phyloP scores from a whole-genome alignment of 2,797 vertebrate species.

The Alosa sapidissima region DNA sequence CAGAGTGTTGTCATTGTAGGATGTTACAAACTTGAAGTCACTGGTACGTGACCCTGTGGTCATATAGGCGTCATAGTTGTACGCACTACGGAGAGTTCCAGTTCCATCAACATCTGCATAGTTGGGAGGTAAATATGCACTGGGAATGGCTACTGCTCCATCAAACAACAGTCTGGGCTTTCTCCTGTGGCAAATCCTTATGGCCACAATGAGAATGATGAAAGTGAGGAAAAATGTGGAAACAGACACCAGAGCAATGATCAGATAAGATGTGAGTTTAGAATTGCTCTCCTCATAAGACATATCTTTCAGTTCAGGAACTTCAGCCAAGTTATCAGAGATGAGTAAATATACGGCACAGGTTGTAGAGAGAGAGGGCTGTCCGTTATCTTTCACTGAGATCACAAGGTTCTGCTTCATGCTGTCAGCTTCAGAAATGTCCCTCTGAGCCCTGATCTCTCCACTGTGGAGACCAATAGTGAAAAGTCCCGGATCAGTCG shows the following conservation, averaged over 20 bases:
- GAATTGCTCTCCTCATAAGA: constrained; percentile 56
- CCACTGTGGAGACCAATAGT: constrained; percentile 63
- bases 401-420: constrained; percentile 71
- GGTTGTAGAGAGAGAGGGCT: constrained; percentile 58
- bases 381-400: constrained; percentile 56
- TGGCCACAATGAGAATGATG: constrained; percentile 53
- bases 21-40: constrained; percentile 43
- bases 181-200: constrained; percentile 53
- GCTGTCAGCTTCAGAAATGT: constrained; percentile 74
- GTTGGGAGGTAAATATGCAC: constrained; percentile 39
- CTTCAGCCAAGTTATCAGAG: constrained; percentile 58
- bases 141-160: constrained; percentile 37
- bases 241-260: constrained; percentile 63
- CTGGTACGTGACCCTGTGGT: constrained; percentile 46
- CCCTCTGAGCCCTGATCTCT: constrained; percentile 72
- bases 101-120: constrained; percentile 37
- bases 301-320: constrained; percentile 59
- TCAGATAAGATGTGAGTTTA: constrained; percentile 64
- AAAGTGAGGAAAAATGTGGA: constrained; percentile 62
- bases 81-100: constrained; percentile 42
- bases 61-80: constrained; percentile 49
- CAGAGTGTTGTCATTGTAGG: constrained; percentile 36
- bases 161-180: constrained; percentile 56
- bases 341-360: constrained; percentile 58
- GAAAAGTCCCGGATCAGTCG: constrained; percentile 80